phyloP scores from a whole-genome alignment of 2,113 vertebrate species.

The Corvus cornix region DNA sequence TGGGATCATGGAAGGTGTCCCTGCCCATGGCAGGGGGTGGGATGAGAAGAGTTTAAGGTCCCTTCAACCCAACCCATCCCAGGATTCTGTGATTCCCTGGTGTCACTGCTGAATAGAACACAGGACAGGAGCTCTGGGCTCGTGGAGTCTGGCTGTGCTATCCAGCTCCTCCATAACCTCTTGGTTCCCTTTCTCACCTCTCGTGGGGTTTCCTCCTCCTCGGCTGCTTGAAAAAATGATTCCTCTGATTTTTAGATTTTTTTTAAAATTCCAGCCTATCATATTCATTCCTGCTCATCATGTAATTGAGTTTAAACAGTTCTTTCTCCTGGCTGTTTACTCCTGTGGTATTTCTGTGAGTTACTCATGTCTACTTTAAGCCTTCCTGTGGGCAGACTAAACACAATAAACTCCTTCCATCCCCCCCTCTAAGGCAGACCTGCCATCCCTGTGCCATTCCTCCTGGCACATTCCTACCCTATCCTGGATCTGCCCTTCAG shows the following conservation, averaged over 20 bases:
- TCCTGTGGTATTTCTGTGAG: not conserved
- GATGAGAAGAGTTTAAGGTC: not conserved
- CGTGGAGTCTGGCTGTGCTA: not conserved
- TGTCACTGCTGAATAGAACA: not conserved
- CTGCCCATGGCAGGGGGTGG: not conserved
- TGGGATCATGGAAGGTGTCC: not conserved
- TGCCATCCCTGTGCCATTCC: not conserved
- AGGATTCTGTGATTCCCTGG: not conserved
- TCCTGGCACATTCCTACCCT: not conserved
- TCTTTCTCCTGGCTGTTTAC: not conserved
- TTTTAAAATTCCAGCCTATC: not conserved
- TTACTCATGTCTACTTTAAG: not conserved
- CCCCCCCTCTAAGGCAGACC: not conserved
- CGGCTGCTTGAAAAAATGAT: not conserved
- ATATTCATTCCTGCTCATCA: not conserved
- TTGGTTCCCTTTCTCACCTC: not conserved
- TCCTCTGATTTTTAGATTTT: not conserved
- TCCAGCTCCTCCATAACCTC: not conserved
- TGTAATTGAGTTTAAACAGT: not conserved
- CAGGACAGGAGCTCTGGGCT: not conserved
- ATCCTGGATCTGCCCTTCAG: not conserved
- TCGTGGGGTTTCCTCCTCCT: not conserved
- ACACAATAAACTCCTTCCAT: not conserved
- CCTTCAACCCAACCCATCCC: not conserved
- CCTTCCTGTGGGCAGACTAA: not conserved